These are phyloP conservation scores for Leptobrachium ailaonicum DNA, from an alignment of 2,113 vertebrate species.

Conservation along the genomic window DNA sequence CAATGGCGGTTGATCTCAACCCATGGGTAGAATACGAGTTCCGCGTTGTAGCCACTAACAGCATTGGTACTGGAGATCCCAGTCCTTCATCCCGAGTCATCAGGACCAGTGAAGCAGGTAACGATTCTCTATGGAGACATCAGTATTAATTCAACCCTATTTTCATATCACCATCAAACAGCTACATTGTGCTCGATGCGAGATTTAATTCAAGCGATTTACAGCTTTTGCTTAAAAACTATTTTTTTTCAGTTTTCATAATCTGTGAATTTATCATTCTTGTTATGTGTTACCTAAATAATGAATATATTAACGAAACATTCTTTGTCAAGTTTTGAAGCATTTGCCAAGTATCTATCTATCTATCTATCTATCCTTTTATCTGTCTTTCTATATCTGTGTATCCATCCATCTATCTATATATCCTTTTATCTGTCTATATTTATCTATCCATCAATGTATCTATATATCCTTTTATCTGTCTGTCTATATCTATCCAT, in stretches of 20 bases:
- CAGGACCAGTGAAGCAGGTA: conserved; percentile 93
- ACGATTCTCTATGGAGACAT: conserved; percentile 8
- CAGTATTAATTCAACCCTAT: background rate
- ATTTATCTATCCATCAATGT: no score
- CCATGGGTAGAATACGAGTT: conserved; percentile 98
- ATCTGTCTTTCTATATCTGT: no score
- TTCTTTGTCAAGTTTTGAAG: no score
- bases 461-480: no score
- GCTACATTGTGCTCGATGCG: background rate
- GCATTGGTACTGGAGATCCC: conserved; percentile 92
- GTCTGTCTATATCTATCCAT: no score
- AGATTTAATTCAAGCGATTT: conserved; percentile 46
- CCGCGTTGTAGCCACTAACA: conserved; percentile 91
- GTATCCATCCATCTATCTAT: no score
- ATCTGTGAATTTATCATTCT: background rate
- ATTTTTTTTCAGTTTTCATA: background rate
- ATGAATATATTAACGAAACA: no score
- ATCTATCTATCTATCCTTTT: no score
- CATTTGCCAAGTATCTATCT: no score
- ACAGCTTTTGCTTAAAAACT: conserved; percentile 17
- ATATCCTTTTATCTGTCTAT: no score
- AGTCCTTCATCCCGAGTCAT: conserved; percentile 84
- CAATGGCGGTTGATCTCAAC: conserved; percentile 89
- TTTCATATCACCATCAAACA: background rate
- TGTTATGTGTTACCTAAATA: no score